Conservation (phyloP, 2,888 invertebrate species). For the Fragum whitleyi region DNA sequence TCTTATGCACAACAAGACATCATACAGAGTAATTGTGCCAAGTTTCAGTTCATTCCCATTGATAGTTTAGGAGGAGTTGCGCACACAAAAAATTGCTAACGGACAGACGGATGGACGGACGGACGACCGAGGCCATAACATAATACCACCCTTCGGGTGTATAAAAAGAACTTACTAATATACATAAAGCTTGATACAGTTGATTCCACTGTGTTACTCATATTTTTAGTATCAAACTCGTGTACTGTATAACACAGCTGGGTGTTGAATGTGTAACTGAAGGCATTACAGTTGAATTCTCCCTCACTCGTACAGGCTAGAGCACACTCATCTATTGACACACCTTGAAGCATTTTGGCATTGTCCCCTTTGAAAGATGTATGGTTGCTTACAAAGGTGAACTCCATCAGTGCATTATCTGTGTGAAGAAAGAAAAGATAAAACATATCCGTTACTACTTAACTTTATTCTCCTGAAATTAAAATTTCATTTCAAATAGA, state of each 20-base stretch:
- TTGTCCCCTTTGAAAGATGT: not conserved
- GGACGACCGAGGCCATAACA: too few relatives aligned
- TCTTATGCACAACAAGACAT: too few relatives aligned
- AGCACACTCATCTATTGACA: conserved; percentile 76
- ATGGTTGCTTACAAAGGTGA: conserved; percentile 8
- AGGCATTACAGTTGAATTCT: conserved; percentile 69
- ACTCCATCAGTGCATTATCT: conserved; percentile 36
- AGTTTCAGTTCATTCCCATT: too few relatives aligned
- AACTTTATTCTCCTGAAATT: too few relatives aligned
- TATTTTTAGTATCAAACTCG: conserved; percentile 50
- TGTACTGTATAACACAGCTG: conserved; percentile 61
- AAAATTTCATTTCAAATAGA: too few relatives aligned
- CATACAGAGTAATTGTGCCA: too few relatives aligned
- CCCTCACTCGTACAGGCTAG: conserved; percentile 59
- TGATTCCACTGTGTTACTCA: not conserved
- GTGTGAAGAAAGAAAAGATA: conserved; percentile 4
- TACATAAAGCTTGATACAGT: conserved; percentile 63
- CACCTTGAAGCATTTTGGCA: conserved; percentile 2
- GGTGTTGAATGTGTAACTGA: conserved; percentile 67
- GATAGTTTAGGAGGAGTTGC: too few relatives aligned
- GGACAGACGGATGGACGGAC: too few relatives aligned
- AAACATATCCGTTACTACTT: not conserved
- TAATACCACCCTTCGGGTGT: too few relatives aligned
- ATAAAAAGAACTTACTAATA: conserved; percentile 65
- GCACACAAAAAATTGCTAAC: too few relatives aligned